Conservation (phyloP, 2,113 vertebrate genomes). For the Nothoprocta perdicaria region DNA sequence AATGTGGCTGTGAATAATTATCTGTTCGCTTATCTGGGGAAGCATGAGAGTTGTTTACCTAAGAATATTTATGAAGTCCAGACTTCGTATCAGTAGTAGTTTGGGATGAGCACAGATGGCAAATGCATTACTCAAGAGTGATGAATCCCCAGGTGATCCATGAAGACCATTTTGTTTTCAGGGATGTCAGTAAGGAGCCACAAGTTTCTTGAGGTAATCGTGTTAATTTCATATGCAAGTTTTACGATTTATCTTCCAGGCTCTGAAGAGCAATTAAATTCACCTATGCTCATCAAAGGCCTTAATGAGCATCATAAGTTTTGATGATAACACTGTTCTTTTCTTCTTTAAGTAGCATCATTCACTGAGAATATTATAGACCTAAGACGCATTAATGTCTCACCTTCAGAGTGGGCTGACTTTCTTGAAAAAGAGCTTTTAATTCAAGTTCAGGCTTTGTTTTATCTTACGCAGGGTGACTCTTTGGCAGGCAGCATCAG, state of each 20-base stretch:
- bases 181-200: neutral
- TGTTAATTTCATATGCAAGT: constrained; percentile 41
- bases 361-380: neutral
- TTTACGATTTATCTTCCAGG: constrained; percentile 50
- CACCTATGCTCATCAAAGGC: constrained; percentile 57
- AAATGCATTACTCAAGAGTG: constrained; percentile 11
- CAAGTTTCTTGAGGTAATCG: constrained; percentile 31
- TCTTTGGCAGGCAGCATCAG: neutral
- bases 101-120: constrained; percentile 36
- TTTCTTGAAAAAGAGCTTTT: neutral
- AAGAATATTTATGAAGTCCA: constrained; percentile 40
- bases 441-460: constrained; percentile 22
- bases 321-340: constrained; percentile 46
- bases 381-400: constrained; percentile 11
- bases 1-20: neutral
- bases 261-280: constrained; percentile 57
- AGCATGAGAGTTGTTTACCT: neutral
- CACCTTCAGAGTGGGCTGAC: neutral
- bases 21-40: neutral
- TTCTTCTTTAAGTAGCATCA: constrained; percentile 21
- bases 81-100: neutral
- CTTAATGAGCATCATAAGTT: constrained; percentile 59
- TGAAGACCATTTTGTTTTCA: constrained; percentile 14
- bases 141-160: constrained; percentile 19
- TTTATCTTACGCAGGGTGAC: neutral